These are phyloP conservation scores for Esox lucius DNA, from an alignment of 2,797 vertebrate genomes.

Conservation along the genomic window DNA sequence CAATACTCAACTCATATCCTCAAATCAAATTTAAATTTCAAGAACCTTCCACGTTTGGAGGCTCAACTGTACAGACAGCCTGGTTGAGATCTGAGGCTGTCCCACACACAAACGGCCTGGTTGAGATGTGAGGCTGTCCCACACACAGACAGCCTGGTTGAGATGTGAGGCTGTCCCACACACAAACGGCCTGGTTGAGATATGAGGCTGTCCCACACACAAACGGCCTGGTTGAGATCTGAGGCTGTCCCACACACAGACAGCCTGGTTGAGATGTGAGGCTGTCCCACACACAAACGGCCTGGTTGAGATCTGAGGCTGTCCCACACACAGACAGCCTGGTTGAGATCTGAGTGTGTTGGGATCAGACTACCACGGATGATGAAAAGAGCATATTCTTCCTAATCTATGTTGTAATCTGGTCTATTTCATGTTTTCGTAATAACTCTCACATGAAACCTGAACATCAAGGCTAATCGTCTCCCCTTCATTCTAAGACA, in stretches of 20 bases:
- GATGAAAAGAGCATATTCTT: slow-evolving; percentile 9
- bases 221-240: neutral
- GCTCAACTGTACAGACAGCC: too few relatives aligned
- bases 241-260: too few relatives aligned
- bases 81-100: neutral
- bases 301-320: neutral
- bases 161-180: neutral
- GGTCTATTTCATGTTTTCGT: neutral
- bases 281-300: neutral
- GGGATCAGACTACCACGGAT: neutral
- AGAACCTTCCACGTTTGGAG: too few relatives aligned
- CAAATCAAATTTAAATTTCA: too few relatives aligned
- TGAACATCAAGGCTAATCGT: slow-evolving; percentile 9
- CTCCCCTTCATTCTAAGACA: slow-evolving; percentile 1
- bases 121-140: neutral
- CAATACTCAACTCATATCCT: too few relatives aligned
- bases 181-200: neutral
- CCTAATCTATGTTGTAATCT: slow-evolving; percentile 23
- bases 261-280: too few relatives aligned
- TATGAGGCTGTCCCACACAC: neutral
- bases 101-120: neutral
- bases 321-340: too few relatives aligned
- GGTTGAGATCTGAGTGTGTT: neutral
- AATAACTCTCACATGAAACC: slow-evolving; percentile 12
- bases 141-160: too few relatives aligned